phyloP scores from a whole-genome alignment of 92 coral and sea anemone species.

The Phenganax stokvisi region DNA sequence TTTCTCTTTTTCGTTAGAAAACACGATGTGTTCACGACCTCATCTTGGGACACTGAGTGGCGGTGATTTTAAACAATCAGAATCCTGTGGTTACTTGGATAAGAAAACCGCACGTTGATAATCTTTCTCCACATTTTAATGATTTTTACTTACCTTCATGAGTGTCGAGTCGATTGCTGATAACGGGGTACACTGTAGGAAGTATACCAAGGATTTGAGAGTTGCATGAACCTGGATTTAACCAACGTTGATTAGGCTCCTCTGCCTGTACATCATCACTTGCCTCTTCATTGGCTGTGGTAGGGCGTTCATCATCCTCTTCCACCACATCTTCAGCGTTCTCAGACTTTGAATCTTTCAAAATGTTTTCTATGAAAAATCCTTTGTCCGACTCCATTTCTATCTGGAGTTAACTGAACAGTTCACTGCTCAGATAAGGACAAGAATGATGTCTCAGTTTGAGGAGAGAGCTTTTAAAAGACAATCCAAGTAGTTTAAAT shows the following conservation, averaged over 20 bases:
- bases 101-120: neutral
- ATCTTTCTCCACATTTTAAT: conserved; percentile 22
- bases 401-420: neutral
- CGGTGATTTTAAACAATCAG: neutral
- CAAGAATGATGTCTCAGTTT: conserved; percentile 29
- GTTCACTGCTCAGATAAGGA: conserved; percentile 38
- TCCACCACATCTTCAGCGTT: neutral
- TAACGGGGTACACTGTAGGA: conserved; percentile 41
- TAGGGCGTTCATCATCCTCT: neutral
- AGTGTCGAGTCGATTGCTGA: conserved; percentile 43
- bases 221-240: conserved; percentile 19
- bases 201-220: conserved; percentile 28
- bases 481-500: conserved; percentile 37
- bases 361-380: conserved; percentile 34
- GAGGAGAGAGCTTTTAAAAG: conserved; percentile 36
- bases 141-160: conserved; percentile 33
- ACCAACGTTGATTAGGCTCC: neutral
- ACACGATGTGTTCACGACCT: no score
- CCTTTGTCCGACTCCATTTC: conserved; percentile 35
- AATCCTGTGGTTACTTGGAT: conserved; percentile 17
- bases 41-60: neutral
- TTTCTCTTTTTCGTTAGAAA: no score
- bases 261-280: neutral
- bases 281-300: neutral
- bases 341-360: conserved; percentile 18